Percentiles rank a stretch among this genome's conserved stretches.
phyloP scores from a whole-genome alignment of 2,113 vertebrate genomes.

The Pseudonaja textilis region DNA sequence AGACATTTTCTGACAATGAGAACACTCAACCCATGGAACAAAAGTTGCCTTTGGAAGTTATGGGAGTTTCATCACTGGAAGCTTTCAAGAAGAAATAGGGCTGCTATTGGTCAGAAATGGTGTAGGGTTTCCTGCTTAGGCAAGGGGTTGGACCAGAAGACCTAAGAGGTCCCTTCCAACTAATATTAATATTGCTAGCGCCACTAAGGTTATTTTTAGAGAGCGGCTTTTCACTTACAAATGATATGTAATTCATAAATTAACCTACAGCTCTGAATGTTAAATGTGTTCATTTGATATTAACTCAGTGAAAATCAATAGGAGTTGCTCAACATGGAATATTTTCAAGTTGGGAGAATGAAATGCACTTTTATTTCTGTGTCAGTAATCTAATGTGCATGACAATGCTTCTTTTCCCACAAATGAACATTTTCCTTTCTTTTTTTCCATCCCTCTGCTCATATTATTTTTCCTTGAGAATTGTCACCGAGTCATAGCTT shows the following conservation, averaged over 20 bases:
- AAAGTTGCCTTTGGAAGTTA: no score
- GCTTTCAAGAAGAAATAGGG: no score
- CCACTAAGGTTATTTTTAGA: neutral
- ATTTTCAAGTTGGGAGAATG: neutral
- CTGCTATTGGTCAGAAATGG: no score
- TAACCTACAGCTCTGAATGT: neutral
- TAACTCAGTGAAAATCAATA: neutral
- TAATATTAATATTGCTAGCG: neutral
- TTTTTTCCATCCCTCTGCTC: no score
- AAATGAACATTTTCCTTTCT: neutral
- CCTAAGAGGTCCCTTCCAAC: no score
- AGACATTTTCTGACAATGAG: no score
- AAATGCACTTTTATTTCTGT: neutral
- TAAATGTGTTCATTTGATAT: neutral
- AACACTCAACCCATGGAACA: no score
- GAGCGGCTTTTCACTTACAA: neutral
- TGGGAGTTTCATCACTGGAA: no score
- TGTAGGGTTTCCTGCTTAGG: no score
- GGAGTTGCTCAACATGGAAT: neutral
- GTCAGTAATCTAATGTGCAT: neutral
- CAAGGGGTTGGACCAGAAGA: no score
- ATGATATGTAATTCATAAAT: neutral
- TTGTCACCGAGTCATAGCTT: neutral
- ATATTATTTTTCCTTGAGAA: neutral
- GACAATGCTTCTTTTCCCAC: neutral